These are phyloP conservation scores for Drosophila paranaensis DNA, from an alignment of 2,888 invertebrate genomes.

Conservation along the genomic window DNA sequence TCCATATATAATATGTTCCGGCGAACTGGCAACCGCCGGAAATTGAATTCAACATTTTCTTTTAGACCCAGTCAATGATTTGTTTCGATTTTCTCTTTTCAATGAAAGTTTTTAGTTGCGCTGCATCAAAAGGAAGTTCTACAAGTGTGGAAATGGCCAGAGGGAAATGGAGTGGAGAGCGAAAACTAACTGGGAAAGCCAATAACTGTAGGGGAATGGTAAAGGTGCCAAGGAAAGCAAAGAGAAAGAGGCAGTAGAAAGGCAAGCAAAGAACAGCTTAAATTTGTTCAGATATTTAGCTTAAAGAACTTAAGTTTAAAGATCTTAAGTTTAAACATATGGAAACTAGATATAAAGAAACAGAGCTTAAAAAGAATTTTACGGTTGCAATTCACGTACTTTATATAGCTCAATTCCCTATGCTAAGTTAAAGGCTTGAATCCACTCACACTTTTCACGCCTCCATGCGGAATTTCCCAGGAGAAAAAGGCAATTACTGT, in stretches of 20 bases:
- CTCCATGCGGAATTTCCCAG: too few relatives aligned
- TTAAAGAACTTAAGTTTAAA: not conserved
- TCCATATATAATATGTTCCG: constrained; percentile 5
- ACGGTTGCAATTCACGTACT: too few relatives aligned
- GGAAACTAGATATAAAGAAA: too few relatives aligned
- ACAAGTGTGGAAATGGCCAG: not conserved
- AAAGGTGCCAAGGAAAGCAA: not conserved
- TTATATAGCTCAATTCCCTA: too few relatives aligned
- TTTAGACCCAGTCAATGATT: not conserved
- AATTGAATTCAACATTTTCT: constrained; percentile 5
- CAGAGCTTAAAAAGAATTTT: too few relatives aligned
- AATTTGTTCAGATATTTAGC: not conserved
- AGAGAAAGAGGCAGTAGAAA: too few relatives aligned
- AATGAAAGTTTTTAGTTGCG: not conserved
- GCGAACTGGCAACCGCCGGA: constrained; percentile 7
- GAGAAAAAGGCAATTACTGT: too few relatives aligned
- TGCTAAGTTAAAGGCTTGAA: too few relatives aligned
- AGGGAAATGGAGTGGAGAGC: not conserved
- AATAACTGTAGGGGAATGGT: not conserved
- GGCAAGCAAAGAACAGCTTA: not conserved
- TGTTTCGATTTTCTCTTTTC: not conserved
- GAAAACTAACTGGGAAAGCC: not conserved
- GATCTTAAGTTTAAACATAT: too few relatives aligned
- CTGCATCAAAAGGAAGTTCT: not conserved
- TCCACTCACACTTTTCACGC: too few relatives aligned